phyloP scores from a whole-genome alignment of 2,113 vertebrate genomes.

The Cathartes aura region DNA sequence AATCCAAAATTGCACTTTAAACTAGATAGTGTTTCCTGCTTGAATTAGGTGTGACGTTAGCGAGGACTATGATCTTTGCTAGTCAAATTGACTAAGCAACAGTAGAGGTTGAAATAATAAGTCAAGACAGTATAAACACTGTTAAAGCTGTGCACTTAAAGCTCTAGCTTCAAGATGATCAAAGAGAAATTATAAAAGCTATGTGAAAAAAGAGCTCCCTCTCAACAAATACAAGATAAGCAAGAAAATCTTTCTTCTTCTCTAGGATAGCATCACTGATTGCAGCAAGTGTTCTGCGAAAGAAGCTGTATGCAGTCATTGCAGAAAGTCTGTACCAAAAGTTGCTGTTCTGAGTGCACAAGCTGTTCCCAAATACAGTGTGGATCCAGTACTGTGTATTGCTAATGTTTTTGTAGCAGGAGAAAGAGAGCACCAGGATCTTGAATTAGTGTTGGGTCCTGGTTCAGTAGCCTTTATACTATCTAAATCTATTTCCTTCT shows the following conservation, averaged over 20 bases:
- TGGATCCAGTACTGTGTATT: neutral
- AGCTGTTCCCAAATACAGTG: neutral
- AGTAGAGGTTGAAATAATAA: neutral
- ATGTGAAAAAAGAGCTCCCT: neutral
- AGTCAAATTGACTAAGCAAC: neutral
- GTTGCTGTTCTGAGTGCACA: neutral
- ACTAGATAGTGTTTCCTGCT: neutral
- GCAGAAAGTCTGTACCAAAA: neutral
- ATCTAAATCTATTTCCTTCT: neutral
- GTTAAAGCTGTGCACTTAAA: neutral
- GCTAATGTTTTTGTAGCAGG: neutral
- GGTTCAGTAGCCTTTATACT: neutral
- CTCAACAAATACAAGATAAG: conserved; percentile 1
- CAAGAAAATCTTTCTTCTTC: neutral
- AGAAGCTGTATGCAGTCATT: neutral
- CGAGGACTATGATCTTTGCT: neutral
- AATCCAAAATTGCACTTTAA: neutral
- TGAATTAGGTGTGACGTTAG: neutral
- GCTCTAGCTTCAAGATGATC: neutral
- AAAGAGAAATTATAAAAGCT: conserved; percentile 17
- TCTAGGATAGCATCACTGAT: neutral
- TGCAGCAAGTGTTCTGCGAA: neutral
- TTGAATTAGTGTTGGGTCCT: fast-evolving
- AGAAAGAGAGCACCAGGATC: neutral
- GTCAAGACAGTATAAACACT: neutral